Evolutionary conservation across 53 echinoderm and acorn worm genomes (phyloP), one percentile per base, ranked within the genome.

Genomic region (Holothuria leucospilota): DNA sequence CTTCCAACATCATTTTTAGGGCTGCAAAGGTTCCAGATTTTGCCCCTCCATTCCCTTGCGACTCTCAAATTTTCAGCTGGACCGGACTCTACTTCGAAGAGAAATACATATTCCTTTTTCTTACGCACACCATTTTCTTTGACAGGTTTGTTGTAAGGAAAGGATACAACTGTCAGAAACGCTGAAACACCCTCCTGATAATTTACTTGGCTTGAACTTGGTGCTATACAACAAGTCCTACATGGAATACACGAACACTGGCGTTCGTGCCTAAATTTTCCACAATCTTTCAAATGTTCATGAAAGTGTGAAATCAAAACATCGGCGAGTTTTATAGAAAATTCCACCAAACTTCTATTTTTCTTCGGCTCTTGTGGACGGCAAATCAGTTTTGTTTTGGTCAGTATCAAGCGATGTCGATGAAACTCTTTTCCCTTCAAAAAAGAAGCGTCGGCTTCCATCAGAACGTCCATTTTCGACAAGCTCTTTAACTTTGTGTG

Each of bases 21-120:
- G 6, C 68, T 34, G n/a, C 60, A 61, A 13, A 81, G 39, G 58
- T 59, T 62, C 30, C 59, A 28, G 59, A 81, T 61, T 28, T 62
- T 81, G 14, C 0, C 39, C 53, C 62, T 81, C 81, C 81, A 81
- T 26, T 81, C 81, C 81, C 59, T 51, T 13, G 38, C 81, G 16
- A 81, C n/a, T 27, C 18, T 38, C 18, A 81, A 30, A 26, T 81
- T 81, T 60, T 67, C 84, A 20, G 63, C 30, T 30, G 34, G 82
- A 39, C n/a, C 64, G 14, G 20, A 18, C 21, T 67, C 52, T 41
- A 41, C 52, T 20, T 49, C 84, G 15, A 83, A 66, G 5, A 64
- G 67, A 62, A 83, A 65, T 13, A 83, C 63, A 67, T 39, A 42
- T 83, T 83, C 84, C 46, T 67, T 83, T 53, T 83, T 64, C 67